Percentiles rank a stretch among this genome's conserved stretches.
Conservation (phyloP, 2,797 vertebrate species). For the Syngnathus acus region DNA sequence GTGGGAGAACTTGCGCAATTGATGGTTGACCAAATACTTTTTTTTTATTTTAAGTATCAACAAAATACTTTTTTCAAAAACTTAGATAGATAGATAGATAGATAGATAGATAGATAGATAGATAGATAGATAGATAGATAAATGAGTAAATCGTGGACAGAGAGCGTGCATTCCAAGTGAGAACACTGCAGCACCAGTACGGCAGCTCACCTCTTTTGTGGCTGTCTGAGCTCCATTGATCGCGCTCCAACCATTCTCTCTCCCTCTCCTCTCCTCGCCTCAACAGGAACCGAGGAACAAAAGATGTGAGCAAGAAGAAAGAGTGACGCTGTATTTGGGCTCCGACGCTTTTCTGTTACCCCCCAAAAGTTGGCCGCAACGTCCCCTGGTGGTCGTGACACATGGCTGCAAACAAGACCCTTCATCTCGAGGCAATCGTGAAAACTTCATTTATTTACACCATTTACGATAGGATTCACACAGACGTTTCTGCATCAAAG, state of each 20-base stretch:
- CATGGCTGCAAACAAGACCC: not conserved
- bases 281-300: not conserved
- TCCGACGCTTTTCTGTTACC: not conserved
- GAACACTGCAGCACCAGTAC: not conserved
- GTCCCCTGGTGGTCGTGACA: conserved; percentile 27
- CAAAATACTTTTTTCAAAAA: too few relatives aligned
- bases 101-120: too few relatives aligned
- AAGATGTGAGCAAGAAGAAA: not conserved
- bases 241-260: conserved; percentile 66
- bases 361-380: not conserved
- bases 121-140: too few relatives aligned
- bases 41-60: too few relatives aligned
- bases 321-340: not conserved
- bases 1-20: too few relatives aligned
- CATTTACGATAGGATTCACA: conserved; percentile 16
- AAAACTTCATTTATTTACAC: conserved; percentile 50
- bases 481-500: not conserved
- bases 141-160: not conserved
- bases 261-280: conserved; percentile 51
- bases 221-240: conserved; percentile 52
- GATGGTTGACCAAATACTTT: too few relatives aligned
- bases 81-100: too few relatives aligned
- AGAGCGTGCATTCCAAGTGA: not conserved
- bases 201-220: conserved; percentile 48
- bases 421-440: not conserved